Evolutionary conservation across 2,797 vertebrate genomes (phyloP).

Genomic region (Chromobotia macracanthus): DNA sequence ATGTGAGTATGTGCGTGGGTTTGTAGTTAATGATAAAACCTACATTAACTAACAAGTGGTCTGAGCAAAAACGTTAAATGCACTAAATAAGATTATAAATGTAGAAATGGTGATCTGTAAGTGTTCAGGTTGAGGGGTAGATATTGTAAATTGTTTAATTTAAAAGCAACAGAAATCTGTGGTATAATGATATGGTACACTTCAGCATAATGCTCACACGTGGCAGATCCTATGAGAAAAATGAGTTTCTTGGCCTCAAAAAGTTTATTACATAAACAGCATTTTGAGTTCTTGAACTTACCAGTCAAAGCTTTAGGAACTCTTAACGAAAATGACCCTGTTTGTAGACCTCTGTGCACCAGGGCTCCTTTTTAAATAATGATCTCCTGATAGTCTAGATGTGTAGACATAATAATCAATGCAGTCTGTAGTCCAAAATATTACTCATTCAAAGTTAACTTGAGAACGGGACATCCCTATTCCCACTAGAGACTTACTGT

Average conservation of each 20-base stretch:
- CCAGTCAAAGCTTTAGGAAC: not conserved
- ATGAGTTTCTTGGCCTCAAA: not conserved
- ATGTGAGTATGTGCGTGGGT: not conserved
- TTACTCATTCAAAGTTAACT: conserved; percentile 27
- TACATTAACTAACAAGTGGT: not conserved
- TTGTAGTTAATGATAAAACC: too few relatives aligned
- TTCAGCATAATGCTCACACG: not conserved
- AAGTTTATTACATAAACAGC: conserved; percentile 10
- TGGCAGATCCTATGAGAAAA: not conserved
- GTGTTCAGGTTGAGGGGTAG: not conserved
- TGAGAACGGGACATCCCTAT: not conserved
- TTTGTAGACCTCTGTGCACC: not conserved
- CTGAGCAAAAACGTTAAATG: not conserved
- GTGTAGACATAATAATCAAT: conserved; percentile 21
- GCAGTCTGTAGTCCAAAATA: not conserved
- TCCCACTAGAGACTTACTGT: conserved; percentile 3
- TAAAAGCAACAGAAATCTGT: not conserved
- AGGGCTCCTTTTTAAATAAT: conserved; percentile 1
- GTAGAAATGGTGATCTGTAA: not conserved
- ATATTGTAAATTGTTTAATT: not conserved
- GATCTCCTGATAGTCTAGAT: not conserved
- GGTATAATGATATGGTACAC: not conserved
- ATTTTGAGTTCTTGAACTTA: not conserved
- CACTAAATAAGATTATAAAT: not conserved
- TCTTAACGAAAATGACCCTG: not conserved